Evolutionary conservation across 64 coral and sea anemone genomes (phyloP), one percentile per base, ranked within the genome.

Genomic region (Catalaphyllia jardinei): DNA sequence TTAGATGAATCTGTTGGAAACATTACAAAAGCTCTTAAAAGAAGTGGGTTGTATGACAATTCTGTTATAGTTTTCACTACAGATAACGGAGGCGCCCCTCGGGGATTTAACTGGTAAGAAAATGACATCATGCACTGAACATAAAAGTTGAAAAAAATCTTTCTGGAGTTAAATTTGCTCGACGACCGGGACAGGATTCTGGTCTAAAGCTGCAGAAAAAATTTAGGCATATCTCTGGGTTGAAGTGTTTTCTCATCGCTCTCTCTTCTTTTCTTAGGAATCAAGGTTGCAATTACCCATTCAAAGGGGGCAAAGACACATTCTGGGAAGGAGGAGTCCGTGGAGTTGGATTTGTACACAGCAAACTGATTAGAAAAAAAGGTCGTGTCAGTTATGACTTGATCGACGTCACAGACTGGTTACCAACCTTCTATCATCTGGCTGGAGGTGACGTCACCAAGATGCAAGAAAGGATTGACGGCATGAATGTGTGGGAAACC

Each of bases 301-400:
- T 99, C 50, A 87, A 87, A 67, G 97, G 97, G 29, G 97, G 97
- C 72, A 99, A 99, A 86, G 94, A 95, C 74, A 95, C 97, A 4
- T 90, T 99, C 33, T 99, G 97, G 97, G 97, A 99, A 94, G 97
- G 97, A 99, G 97, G 97, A 10, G 91, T 99, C 31, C 90, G 97
- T 88, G 97, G 93, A 67, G 88, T 95, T 0, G 93, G 91, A 14
- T 99, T 99, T 84, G 91, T 99, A 11, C 92, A 99, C 52, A 99
- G 97, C 51, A 90, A 93, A 8, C 33, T 99, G 24, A 93, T 99
- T 29, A 88, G 90, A 10, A 92, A 95, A 52, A 93, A 92, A 67
- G 81, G 78, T 10, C 90, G 97, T 7, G 97, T 99, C 39, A 99
- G 97, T 69, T 87, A 95, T 19, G 91, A 99, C 62, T 55, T 99